Evolutionary conservation across 2,888 invertebrate species (phyloP).

Genomic region (Ommatoiulus sabulosus): DNA sequence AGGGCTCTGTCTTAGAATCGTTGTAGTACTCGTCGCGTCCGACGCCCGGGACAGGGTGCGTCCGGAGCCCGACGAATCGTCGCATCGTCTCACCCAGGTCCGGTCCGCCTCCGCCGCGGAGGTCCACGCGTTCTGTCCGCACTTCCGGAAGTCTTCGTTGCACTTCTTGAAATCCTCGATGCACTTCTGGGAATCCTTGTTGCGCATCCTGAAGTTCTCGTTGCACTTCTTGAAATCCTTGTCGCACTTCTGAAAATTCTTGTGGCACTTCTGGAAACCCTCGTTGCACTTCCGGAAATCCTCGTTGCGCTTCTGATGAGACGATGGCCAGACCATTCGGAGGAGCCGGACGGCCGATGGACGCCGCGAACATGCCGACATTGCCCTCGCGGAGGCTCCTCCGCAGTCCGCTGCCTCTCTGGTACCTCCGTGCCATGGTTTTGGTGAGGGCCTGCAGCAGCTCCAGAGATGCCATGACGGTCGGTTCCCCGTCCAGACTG

Average conservation of each 20-base stretch:
- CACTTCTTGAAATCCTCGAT: no score
- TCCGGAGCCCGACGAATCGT: background rate
- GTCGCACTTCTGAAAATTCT: background rate
- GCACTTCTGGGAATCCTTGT: background rate
- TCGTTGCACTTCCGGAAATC: background rate
- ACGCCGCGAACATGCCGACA: background rate
- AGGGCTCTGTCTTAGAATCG: constrained; percentile 14
- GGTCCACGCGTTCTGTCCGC: background rate
- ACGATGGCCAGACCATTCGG: background rate
- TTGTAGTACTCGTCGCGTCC: background rate
- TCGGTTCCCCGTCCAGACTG: constrained; percentile 50
- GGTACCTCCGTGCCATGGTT: constrained; percentile 55
- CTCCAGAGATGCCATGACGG: constrained; percentile 55
- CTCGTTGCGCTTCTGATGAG: background rate
- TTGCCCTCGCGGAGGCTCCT: background rate
- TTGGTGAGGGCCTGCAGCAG: constrained; percentile 55
- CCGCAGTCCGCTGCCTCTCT: constrained; percentile 37
- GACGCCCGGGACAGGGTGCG: background rate
- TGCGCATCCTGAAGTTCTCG: background rate
- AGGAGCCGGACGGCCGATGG: background rate
- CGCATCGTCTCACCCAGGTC: no score
- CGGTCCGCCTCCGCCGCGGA: no score
- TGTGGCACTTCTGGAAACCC: background rate
- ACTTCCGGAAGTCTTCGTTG: background rate
- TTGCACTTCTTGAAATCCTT: background rate